phyloP scores from a whole-genome alignment of 2,888 invertebrate species.

The Philopedon plagiatum region DNA sequence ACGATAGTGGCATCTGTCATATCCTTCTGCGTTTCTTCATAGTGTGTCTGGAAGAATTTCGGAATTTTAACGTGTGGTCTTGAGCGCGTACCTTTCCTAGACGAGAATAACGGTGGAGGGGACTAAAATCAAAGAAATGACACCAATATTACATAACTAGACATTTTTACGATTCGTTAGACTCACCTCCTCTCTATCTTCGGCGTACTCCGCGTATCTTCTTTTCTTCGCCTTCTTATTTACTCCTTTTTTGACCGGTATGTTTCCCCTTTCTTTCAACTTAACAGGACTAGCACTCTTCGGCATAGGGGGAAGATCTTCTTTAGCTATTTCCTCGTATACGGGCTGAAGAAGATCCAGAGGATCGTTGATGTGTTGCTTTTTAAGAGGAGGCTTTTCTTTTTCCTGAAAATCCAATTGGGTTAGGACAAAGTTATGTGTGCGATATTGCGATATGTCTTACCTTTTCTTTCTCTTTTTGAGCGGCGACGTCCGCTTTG shows the following conservation, averaged over 20 bases:
- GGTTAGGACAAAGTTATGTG: no score
- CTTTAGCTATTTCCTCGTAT: constrained; percentile 61
- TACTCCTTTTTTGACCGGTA: constrained; percentile 48
- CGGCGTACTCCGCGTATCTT: constrained; percentile 54
- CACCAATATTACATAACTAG: no score
- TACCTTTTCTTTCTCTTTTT: constrained; percentile 46
- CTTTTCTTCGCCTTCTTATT: constrained; percentile 53
- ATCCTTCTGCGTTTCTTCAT: constrained; percentile 49
- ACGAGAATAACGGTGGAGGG: constrained; percentile 61
- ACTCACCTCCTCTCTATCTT: constrained; percentile 52
- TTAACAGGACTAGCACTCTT: constrained; percentile 27
- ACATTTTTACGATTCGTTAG: no score
- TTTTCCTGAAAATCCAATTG: constrained; percentile 14
- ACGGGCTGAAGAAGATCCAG: constrained; percentile 63
- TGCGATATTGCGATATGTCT: no score
- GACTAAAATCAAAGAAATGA: constrained; percentile 59
- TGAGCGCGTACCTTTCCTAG: constrained; percentile 66
- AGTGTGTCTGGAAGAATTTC: constrained; percentile 62
- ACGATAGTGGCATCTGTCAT: constrained; percentile 53
- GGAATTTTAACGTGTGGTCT: constrained; percentile 67
- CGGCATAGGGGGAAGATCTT: constrained; percentile 44
- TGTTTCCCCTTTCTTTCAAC: constrained; percentile 47
- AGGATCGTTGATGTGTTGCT: constrained; percentile 58
- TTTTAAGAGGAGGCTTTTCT: constrained; percentile 30
- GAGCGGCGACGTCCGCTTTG: constrained; percentile 23